Percentiles rank a stretch among this genome's conserved stretches.
Conservation (phyloP, 2,888 invertebrate genomes). For the Papilio demoleus region DNA sequence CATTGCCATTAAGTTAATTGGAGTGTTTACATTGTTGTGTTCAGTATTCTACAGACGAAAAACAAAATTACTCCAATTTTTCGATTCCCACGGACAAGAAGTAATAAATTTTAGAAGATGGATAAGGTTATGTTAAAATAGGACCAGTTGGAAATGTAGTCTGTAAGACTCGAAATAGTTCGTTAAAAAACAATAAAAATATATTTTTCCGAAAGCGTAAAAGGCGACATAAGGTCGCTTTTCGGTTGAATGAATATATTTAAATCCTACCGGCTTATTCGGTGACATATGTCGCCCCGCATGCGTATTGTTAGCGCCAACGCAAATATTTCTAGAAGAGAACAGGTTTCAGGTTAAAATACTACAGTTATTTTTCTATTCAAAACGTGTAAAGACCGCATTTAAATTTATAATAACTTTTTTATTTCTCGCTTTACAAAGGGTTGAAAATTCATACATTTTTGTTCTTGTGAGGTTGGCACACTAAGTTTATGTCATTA, state of each 20-base stretch:
- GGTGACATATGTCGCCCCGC: slow-evolving; percentile 37
- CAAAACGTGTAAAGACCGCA: background rate
- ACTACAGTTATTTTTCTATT: slow-evolving; percentile 25
- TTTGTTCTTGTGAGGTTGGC: background rate
- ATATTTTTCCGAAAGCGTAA: slow-evolving; percentile 6
- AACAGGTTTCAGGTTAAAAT: slow-evolving; percentile 20
- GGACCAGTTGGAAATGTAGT: no score
- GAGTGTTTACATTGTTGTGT: slow-evolving; percentile 17
- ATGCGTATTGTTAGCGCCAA: slow-evolving; percentile 36
- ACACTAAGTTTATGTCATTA: background rate
- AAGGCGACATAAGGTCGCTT: slow-evolving; percentile 18
- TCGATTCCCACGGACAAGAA: background rate
- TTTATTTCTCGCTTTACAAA: background rate
- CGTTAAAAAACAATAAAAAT: background rate
- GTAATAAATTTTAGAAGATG: background rate
- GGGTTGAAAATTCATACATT: background rate
- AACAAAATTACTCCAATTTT: background rate
- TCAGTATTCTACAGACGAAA: slow-evolving; percentile 4
- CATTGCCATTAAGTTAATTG: slow-evolving; percentile 12
- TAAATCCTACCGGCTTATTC: slow-evolving; percentile 34
- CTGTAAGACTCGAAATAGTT: background rate
- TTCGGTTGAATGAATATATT: slow-evolving; percentile 31
- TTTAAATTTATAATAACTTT: slow-evolving; percentile 5
- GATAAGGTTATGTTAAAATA: no score
- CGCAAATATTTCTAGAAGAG: slow-evolving; percentile 36